Evolutionary conservation across 2,113 vertebrate species (phyloP).

Genomic region (Mormoops blainvillei): DNA sequence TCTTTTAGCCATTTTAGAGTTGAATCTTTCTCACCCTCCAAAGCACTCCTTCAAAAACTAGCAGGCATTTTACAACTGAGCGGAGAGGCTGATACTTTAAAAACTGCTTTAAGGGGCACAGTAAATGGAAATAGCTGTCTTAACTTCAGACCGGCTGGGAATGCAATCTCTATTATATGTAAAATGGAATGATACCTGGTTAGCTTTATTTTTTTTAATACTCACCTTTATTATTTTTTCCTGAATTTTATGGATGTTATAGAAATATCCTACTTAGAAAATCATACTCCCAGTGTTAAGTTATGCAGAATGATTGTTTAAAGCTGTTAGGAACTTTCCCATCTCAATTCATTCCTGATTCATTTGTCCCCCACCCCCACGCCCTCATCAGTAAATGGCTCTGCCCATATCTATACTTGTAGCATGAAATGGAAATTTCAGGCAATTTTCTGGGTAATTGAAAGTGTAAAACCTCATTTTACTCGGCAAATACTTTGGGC

Average conservation of each 20-base stretch:
- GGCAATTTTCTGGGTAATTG: conserved; percentile 42
- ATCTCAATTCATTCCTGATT: not conserved
- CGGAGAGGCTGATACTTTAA: conserved; percentile 70
- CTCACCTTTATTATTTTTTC: conserved; percentile 64
- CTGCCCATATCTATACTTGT: not conserved
- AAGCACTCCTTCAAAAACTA: conserved; percentile 63
- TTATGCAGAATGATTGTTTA: conserved; percentile 54
- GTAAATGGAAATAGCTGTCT: conserved; percentile 70
- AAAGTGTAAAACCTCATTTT: conserved; percentile 43
- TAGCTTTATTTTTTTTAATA: conserved; percentile 77
- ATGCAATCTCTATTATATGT: conserved; percentile 71
- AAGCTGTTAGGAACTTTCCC: not conserved
- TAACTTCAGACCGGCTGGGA: conserved; percentile 69
- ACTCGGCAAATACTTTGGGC: not conserved
- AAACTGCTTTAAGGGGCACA: conserved; percentile 71
- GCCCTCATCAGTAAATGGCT: not conserved
- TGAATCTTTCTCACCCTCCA: conserved; percentile 70
- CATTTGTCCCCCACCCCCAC: not conserved
- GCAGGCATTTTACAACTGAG: conserved; percentile 71
- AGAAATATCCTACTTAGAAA: conserved; percentile 55
- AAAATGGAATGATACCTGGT: conserved; percentile 78
- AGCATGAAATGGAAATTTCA: conserved; percentile 33
- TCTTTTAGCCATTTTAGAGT: conserved; percentile 65
- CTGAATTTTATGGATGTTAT: conserved; percentile 68
- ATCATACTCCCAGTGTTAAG: conserved; percentile 23